Percentiles rank a stretch among this genome's conserved stretches.
Evolutionary conservation across 2,888 invertebrate genomes (phyloP).

Genomic region (Automeris io): DNA sequence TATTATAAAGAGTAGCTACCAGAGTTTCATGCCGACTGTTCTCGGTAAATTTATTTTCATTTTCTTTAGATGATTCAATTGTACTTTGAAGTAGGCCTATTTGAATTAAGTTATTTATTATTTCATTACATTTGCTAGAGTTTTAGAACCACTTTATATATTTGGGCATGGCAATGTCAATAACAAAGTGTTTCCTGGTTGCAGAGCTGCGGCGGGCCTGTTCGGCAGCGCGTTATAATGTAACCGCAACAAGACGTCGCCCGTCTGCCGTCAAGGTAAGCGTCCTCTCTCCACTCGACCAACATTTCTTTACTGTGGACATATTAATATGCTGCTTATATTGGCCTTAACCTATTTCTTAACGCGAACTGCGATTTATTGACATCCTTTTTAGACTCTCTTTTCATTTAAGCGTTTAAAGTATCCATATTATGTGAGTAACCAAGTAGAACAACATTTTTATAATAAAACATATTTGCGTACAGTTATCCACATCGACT

Average conservation of each 20-base stretch:
- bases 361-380: slow-evolving; percentile 1
- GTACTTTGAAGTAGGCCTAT: no score
- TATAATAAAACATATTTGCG: no score
- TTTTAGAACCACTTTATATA: background rate
- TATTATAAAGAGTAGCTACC: no score
- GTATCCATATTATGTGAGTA: no score
- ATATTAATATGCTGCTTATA: slow-evolving; percentile 6
- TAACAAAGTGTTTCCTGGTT: slow-evolving; percentile 18
- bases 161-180: slow-evolving; percentile 7
- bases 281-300: slow-evolving; percentile 24
- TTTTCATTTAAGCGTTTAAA: background rate
- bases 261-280: slow-evolving; percentile 69
- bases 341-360: slow-evolving; percentile 8
- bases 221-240: slow-evolving; percentile 64
- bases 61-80: no score
- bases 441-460: no score
- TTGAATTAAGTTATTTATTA: no score
- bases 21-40: no score
- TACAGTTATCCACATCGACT: no score
- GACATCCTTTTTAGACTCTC: slow-evolving; percentile 4
- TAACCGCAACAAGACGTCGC: slow-evolving; percentile 64
- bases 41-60: no score
- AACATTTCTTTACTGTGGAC: slow-evolving; percentile 8
- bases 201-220: slow-evolving; percentile 50
- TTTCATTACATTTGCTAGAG: no score